Percentiles rank a stretch among this genome's conserved stretches.
Evolutionary conservation across 1,140 invertebrate genomes (phyloP).

Genomic region (Sarcophaga bullata): DNA sequence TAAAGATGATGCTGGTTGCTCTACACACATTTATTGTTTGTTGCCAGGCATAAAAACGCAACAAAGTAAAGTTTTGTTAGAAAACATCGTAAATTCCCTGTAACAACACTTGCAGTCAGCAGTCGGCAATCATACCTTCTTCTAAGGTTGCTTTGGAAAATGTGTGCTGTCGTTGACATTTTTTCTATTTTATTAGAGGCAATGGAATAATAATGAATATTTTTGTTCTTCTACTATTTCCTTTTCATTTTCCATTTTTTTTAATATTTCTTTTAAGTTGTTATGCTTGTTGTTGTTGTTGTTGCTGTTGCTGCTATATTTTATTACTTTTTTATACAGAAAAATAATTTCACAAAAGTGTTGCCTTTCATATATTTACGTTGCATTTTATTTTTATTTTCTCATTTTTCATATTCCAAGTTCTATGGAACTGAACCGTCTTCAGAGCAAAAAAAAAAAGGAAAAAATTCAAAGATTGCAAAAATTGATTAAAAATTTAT

Average conservation of each 20-base stretch:
- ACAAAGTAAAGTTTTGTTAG: neutral
- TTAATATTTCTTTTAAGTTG: neutral
- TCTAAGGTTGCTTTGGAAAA: conserved; percentile 6
- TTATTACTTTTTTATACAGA: neutral
- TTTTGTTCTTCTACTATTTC: conserved; percentile 2
- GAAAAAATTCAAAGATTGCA: conserved; percentile 12
- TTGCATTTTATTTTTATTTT: neutral
- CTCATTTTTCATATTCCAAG: neutral
- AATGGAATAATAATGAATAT: conserved; percentile 40
- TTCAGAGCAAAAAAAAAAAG: neutral
- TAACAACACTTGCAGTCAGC: neutral
- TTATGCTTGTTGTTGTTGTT: neutral
- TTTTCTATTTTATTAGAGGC: conserved; percentile 36
- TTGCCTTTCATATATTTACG: conserved; percentile 34
- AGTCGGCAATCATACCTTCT: neutral
- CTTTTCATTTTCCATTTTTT: neutral
- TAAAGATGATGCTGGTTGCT: neutral
- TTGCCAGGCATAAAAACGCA: no score
- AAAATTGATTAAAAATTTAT: conserved; percentile 40
- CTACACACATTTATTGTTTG: neutral
- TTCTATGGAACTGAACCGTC: neutral
- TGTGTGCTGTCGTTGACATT: conserved; percentile 38
- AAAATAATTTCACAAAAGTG: neutral
- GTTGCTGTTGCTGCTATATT: neutral
- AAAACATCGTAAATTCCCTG: neutral